These are phyloP conservation scores for Drosophila melanosoma DNA, from an alignment of 2,888 invertebrate genomes.

Conservation along the genomic window DNA sequence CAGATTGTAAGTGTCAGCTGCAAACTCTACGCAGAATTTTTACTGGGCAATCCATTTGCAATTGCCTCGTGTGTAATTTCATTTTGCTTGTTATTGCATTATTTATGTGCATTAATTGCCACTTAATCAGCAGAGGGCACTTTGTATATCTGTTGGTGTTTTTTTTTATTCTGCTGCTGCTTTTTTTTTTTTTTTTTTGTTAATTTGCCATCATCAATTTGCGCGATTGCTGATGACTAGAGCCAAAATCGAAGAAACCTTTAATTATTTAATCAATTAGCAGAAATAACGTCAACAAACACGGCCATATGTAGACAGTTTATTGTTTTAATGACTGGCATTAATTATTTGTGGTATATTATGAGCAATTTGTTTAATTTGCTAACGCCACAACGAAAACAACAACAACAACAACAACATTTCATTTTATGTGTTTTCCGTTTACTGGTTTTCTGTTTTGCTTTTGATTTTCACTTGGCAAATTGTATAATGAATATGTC, in stretches of 20 bases:
- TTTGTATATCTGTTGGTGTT: constrained; percentile 15
- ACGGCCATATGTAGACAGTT: constrained; percentile 47
- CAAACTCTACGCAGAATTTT: constrained; percentile 14
- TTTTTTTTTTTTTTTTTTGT: constrained; percentile 5
- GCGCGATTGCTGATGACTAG: constrained; percentile 28
- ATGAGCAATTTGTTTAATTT: constrained; percentile 71
- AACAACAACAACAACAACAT: constrained; percentile 19
- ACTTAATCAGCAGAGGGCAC: constrained; percentile 46
- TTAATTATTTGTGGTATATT: constrained; percentile 75
- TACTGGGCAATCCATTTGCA: constrained; percentile 41
- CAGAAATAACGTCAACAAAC: constrained; percentile 19
- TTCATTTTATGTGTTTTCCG: constrained; percentile 40
- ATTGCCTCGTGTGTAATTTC: constrained; percentile 41
- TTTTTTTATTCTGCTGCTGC: neutral
- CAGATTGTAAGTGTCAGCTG: constrained; percentile 45
- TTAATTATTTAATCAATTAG: constrained; percentile 60
- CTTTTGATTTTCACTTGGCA: constrained; percentile 57
- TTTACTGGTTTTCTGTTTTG: constrained; percentile 52
- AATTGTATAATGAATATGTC: constrained; percentile 82
- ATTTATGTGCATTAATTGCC: constrained; percentile 60
- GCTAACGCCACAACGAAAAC: constrained; percentile 22
- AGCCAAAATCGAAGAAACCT: constrained; percentile 48
- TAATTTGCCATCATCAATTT: constrained; percentile 43
- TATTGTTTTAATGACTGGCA: constrained; percentile 74
- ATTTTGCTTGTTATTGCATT: constrained; percentile 53